Percentiles rank a stretch among this genome's conserved stretches.
phyloP scores from a whole-genome alignment of 2,888 invertebrate species.

The Carcina quercana region DNA sequence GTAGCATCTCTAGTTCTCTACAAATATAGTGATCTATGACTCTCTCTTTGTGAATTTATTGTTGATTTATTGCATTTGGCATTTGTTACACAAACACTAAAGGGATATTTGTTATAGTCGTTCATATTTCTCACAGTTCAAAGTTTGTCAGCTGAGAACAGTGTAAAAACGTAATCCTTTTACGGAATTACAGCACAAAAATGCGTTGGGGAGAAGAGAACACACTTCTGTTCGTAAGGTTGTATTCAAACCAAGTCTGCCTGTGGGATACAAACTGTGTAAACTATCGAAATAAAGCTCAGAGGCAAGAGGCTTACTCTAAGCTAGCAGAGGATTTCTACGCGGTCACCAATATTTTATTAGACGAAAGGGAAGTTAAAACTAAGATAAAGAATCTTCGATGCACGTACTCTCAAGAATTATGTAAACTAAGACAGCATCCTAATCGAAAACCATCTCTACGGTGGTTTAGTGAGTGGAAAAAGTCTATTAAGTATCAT shows the following conservation, averaged over 20 bases:
- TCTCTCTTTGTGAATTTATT: too few species aligned
- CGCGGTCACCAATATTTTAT: slow-evolving; percentile 35
- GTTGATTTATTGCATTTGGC: too few species aligned
- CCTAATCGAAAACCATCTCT: slow-evolving; percentile 36
- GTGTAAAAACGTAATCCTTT: too few species aligned
- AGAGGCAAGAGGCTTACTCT: slow-evolving; percentile 40
- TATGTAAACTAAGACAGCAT: slow-evolving; percentile 38
- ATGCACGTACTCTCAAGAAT: slow-evolving; percentile 47
- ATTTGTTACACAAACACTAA: too few species aligned
- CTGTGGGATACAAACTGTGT: slow-evolving; percentile 54
- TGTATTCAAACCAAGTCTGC: slow-evolving; percentile 51
- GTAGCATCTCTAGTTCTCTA: too few species aligned
- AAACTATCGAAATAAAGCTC: slow-evolving; percentile 43
- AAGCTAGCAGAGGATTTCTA: slow-evolving; percentile 38
- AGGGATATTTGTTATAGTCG: too few species aligned
- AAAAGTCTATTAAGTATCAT: slow-evolving; percentile 24
- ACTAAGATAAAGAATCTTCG: slow-evolving; percentile 46
- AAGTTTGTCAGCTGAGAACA: too few species aligned
- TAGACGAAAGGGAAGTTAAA: slow-evolving; percentile 37
- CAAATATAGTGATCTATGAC: too few species aligned
- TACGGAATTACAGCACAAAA: slow-evolving; percentile 11
- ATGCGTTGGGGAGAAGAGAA: slow-evolving; percentile 65
- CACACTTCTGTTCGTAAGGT: slow-evolving; percentile 57
- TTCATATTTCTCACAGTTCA: too few species aligned
- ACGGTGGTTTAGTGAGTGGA: slow-evolving; percentile 48